Evolutionary conservation across 2,888 invertebrate species (phyloP).

Genomic region (Mesopsocus fuscifrons): DNA sequence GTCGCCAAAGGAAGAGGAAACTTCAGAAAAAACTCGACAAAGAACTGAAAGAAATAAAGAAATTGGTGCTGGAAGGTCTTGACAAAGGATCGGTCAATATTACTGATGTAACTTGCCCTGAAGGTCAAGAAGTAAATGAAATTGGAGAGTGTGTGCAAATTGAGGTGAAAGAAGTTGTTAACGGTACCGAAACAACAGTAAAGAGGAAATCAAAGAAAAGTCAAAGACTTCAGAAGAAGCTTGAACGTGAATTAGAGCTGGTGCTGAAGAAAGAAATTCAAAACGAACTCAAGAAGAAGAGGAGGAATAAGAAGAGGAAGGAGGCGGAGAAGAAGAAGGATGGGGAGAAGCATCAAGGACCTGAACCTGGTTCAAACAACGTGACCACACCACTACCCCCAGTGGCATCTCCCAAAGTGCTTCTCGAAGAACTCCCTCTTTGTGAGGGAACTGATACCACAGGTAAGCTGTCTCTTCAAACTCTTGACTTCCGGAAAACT

Average conservation of each 20-base stretch:
- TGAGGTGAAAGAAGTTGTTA: background rate
- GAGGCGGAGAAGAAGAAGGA: background rate
- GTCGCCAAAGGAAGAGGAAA: background rate
- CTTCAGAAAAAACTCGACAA: background rate
- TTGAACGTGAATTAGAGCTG: background rate
- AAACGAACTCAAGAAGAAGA: background rate
- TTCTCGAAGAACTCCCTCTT: no score
- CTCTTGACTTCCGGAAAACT: no score
- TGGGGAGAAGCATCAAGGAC: no score
- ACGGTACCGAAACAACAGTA: background rate
- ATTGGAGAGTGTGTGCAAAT: background rate
- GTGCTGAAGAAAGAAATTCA: background rate
- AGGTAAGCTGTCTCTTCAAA: no score
- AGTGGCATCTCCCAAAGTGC: no score
- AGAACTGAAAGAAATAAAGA: background rate
- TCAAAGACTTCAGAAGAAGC: background rate
- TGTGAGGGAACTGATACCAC: no score
- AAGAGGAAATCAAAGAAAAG: background rate
- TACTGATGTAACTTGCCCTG: background rate
- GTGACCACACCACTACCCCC: no score
- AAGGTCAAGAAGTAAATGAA: background rate
- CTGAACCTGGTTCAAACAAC: no score
- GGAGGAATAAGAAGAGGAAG: background rate
- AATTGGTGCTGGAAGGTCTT: background rate
- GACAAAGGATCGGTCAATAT: background rate